Evolutionary conservation across 2,888 invertebrate genomes (phyloP).

Genomic region (Ethmia dodecea): DNA sequence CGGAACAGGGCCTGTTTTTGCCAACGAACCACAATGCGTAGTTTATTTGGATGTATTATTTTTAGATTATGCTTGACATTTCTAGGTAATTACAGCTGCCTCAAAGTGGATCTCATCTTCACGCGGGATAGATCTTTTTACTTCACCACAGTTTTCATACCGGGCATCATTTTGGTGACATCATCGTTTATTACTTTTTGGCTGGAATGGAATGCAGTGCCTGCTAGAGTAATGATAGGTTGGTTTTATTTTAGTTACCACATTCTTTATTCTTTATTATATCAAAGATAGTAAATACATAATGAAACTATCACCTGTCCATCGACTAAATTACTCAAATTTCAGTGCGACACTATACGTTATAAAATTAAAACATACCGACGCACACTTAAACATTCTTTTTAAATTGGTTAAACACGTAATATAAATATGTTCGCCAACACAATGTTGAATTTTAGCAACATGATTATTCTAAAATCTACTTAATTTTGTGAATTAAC

Average conservation of each 20-base stretch:
- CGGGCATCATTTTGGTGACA: slow-evolving; percentile 96
- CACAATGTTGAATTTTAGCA: no score
- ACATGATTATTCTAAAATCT: no score
- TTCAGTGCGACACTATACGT: no score
- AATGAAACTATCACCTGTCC: no score
- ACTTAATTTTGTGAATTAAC: no score
- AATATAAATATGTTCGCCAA: no score
- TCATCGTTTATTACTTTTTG: slow-evolving; percentile 98
- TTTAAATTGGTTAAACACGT: no score
- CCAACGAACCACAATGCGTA: slow-evolving; percentile 33
- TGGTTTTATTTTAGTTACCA: slow-evolving; percentile 49
- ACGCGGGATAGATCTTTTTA: slow-evolving; percentile 97
- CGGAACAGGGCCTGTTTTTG: slow-evolving; percentile 18
- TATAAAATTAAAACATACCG: no score
- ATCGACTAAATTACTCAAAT: no score
- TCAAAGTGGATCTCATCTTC: slow-evolving; percentile 95
- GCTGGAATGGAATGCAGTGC: slow-evolving; percentile 98
- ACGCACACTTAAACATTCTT: no score
- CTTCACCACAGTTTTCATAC: slow-evolving; percentile 97
- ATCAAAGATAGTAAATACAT: no score
- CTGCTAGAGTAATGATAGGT: slow-evolving; percentile 98
- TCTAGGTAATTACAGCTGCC: slow-evolving; percentile 97
- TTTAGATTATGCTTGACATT: slow-evolving; percentile 67
- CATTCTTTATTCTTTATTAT: not conserved
- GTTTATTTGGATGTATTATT: slow-evolving; percentile 38